Base-by-base conservation (phyloP, 2,888 invertebrate species). In the Drosophila austrosaltans region DNA sequence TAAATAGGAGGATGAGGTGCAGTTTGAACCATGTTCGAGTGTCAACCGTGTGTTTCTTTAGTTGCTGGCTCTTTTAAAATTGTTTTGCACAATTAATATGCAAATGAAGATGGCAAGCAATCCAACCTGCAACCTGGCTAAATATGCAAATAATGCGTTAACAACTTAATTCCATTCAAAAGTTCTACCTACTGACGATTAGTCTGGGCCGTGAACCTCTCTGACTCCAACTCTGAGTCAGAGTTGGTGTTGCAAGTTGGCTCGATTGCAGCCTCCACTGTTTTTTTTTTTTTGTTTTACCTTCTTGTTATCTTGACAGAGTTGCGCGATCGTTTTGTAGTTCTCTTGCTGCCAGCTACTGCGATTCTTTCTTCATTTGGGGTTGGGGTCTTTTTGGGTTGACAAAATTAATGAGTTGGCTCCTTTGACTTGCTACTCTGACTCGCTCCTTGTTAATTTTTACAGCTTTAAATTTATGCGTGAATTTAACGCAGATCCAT, bases 121-220 rank as follows among this genome's bases (percentile, higher is more conserved):
- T 87, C 86, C 85, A 83, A 69, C 60, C 63, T 61, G 53, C 54
- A 57, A 69, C 64, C 61, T 69, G 56, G 56, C 74, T 78, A 86
- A 89, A 90, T 88, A 91, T 90, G 90, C 90, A 90, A 90, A 91
- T 90, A 89, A 89, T 89, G 89, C 89, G 91, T 90, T 90, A 91
- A 90, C 90, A 91, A 91, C 90, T 91, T 89, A 91, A 91, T 91
- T 91, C 88, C 86, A 79, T 86, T 61, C 66, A 58, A 60, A 66
- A 59, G 75, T 70, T 66, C 64, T 44, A 60, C 77, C 64, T 44
- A 60, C 77, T 76, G 67, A 76, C 69, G 73, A 77, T 77, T 77
- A 77, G 77, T 70, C 57, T 65, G 70, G 69, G 73, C 69, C 76
- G 63, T 77, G 77, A 77, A 73, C 77, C 72, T 48, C 48, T 48